Percentiles rank a stretch among this genome's conserved stretches.
These are phyloP conservation scores for Lepisosteus oculatus DNA, from an alignment of 2,113 vertebrate genomes.

Conservation along the genomic window DNA sequence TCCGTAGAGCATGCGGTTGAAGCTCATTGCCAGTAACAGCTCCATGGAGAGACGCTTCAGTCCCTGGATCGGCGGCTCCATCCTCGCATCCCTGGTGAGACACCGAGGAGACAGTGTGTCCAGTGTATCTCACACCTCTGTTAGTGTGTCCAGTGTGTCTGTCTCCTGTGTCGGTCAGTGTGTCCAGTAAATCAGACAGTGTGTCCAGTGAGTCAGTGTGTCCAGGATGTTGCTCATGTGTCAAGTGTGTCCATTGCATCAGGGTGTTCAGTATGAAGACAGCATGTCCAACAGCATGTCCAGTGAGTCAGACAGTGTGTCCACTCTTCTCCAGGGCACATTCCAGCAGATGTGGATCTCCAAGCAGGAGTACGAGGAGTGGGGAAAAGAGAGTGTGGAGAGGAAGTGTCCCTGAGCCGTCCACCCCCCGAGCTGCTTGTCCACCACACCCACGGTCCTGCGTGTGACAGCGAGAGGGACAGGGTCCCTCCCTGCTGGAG, in stretches of 20 bases:
- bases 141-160: not conserved
- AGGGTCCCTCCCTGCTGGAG: too few species aligned
- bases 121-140: not conserved
- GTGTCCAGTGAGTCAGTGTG: too few species aligned
- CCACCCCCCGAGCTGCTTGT: not conserved
- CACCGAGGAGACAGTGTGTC: not conserved
- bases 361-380: slow-evolving; percentile 73
- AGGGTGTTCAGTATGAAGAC: too few species aligned
- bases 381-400: slow-evolving; percentile 72
- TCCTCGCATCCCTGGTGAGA: slow-evolving; percentile 72
- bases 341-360: slow-evolving; percentile 77
- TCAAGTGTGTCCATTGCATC: too few species aligned
- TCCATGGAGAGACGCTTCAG: slow-evolving; percentile 76
- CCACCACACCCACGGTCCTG: too few species aligned
- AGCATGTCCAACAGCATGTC: not conserved
- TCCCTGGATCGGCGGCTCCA: slow-evolving; percentile 76
- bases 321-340: slow-evolving; percentile 49
- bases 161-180: not conserved
- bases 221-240: too few species aligned
- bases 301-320: not conserved
- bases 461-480: too few species aligned
- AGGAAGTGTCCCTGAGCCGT: slow-evolving; percentile 63
- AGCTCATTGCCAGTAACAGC: slow-evolving; percentile 75
- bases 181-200: too few species aligned
- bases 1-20: slow-evolving; percentile 72